Percentiles rank a stretch among this genome's conserved stretches.
These are phyloP conservation scores for Acanthurus leucopareius DNA, from an alignment of 2,797 vertebrate species.

Conservation along the genomic window DNA sequence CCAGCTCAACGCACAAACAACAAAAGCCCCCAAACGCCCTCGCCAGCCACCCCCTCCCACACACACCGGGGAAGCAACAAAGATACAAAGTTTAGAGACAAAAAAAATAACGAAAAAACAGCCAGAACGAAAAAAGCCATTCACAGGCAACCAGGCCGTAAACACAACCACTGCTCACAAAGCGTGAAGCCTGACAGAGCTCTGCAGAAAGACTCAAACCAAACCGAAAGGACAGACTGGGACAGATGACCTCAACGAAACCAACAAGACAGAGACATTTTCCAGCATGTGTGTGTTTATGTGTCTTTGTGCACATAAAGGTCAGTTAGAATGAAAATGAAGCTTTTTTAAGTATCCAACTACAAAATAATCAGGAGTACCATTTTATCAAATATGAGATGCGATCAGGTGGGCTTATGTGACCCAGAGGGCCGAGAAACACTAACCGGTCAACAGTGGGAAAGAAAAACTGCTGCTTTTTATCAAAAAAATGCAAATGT, in stretches of 20 bases:
- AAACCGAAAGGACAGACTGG: conserved; percentile 57
- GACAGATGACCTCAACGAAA: conserved; percentile 50
- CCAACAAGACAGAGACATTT: conserved; percentile 44
- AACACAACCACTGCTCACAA: conserved; percentile 35
- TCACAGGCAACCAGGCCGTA: conserved; percentile 35
- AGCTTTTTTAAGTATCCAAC: background rate
- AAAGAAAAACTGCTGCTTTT: background rate
- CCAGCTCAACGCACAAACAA: conserved; percentile 22
- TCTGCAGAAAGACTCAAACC: conserved; percentile 30
- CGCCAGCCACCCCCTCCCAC: conserved; percentile 27
- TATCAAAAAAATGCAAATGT: background rate
- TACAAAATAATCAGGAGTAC: background rate
- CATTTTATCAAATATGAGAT: background rate
- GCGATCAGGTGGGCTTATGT: background rate
- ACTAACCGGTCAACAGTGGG: background rate
- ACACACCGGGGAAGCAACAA: conserved; percentile 52
- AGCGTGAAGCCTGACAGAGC: conserved; percentile 52
- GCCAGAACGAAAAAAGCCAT: conserved; percentile 37
- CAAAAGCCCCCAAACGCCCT: conserved; percentile 15
- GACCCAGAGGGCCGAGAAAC: background rate
- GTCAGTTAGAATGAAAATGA: background rate
- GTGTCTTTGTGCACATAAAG: conserved; percentile 3
- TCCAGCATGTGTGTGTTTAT: conserved; percentile 25
- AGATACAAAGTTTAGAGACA: conserved; percentile 58
- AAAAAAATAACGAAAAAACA: conserved; percentile 18